Conservation (phyloP, 2,113 vertebrate genomes). For the Xyliphius kryptos region DNA sequence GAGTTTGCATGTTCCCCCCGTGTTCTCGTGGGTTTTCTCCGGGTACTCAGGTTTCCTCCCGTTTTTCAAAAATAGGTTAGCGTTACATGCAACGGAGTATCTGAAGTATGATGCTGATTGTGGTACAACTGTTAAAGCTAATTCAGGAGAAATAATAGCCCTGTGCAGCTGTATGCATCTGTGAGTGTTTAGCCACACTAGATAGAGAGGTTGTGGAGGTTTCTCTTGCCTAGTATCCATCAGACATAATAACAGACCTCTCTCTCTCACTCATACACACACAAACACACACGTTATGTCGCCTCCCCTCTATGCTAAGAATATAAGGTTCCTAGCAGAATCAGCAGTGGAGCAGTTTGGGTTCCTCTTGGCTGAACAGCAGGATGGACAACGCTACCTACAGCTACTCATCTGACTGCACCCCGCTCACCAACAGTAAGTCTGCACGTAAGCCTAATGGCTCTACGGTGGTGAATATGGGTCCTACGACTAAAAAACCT, state of each 20-base stretch:
- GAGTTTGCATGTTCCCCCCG: no score
- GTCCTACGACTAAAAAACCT: conserved; percentile 41
- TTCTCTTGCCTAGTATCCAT: conserved; percentile 43
- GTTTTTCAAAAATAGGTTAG: no score
- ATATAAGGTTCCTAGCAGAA: conserved; percentile 55
- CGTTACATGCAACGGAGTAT: no score
- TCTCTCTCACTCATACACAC: no score
- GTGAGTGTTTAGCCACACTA: no score
- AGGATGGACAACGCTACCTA: conserved; percentile 71
- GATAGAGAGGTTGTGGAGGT: not conserved
- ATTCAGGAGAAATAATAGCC: no score
- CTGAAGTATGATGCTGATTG: no score
- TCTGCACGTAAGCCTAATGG: conserved; percentile 56
- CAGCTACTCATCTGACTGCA: conserved; percentile 70
- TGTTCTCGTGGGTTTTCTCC: no score
- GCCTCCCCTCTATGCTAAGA: conserved; percentile 27
- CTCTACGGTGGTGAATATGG: conserved; percentile 60
- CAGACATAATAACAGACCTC: conserved; percentile 65
- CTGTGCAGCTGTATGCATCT: no score
- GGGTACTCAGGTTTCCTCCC: no score
- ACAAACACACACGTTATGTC: no score
- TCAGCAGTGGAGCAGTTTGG: not conserved
- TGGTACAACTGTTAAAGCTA: no score
- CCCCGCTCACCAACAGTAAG: conserved; percentile 61
- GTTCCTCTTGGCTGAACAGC: not conserved